These are phyloP conservation scores for Saturnia japonica DNA, from an alignment of 2,888 invertebrate genomes.

Conservation along the genomic window DNA sequence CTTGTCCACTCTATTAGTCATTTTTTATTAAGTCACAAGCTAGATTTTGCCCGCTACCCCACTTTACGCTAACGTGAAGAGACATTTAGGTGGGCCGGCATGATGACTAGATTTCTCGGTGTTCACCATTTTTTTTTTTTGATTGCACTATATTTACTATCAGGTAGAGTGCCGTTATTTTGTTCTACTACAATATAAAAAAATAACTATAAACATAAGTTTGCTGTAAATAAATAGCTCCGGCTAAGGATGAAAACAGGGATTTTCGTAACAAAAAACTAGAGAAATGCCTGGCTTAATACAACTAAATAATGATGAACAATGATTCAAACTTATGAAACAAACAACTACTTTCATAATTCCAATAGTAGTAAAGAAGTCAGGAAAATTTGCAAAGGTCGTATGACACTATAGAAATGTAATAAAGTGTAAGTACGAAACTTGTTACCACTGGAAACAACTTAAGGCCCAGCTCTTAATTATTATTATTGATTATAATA, in stretches of 20 bases:
- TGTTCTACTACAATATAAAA: neutral
- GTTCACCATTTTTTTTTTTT: too few species aligned
- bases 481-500: neutral
- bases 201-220: neutral
- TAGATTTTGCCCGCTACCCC: neutral
- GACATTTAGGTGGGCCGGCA: too few species aligned
- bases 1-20: neutral
- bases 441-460: slow-evolving; percentile 30
- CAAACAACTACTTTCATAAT: neutral
- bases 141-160: too few species aligned
- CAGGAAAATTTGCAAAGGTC: neutral
- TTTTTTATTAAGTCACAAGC: neutral
- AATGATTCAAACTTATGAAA: neutral
- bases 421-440: slow-evolving; percentile 23
- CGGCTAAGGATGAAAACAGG: neutral
- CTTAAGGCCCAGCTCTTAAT: slow-evolving; percentile 24
- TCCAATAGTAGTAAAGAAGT: neutral
- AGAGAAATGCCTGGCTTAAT: neutral
- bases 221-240: neutral
- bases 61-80: too few species aligned
- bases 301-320: neutral
- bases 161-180: too few species aligned
- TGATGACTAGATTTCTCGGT: too few species aligned
- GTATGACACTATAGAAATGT: slow-evolving; percentile 33
- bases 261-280: neutral